Conservation (phyloP, 2,113 vertebrate species). For the Bambusicola thoracicus region DNA sequence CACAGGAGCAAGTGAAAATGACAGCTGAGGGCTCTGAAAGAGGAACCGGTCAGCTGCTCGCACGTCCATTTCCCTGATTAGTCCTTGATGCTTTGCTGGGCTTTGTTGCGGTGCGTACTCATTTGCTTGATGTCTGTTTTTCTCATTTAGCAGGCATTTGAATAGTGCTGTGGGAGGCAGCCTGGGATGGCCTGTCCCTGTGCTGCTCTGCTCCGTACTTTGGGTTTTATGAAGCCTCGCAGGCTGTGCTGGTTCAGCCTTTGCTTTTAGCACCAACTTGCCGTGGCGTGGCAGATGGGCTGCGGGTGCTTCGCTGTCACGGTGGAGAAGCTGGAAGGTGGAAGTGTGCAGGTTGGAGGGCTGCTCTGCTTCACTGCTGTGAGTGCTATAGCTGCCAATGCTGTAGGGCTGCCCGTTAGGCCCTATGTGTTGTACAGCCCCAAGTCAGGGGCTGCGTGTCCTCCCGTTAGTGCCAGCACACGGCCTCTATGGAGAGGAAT, state of each 20-base stretch:
- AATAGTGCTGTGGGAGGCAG: not conserved
- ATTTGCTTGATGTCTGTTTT: not conserved
- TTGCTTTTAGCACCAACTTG: not conserved
- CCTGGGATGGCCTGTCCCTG: not conserved
- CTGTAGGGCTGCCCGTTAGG: not conserved
- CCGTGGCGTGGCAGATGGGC: not conserved
- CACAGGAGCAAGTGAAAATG: accelerated
- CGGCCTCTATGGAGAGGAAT: not conserved
- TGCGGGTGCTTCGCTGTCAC: not conserved
- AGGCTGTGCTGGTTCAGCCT: not conserved
- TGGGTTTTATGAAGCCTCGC: not conserved
- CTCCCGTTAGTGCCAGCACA: not conserved
- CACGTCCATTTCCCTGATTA: not conserved
- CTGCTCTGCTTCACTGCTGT: not conserved
- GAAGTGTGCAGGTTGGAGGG: not conserved
- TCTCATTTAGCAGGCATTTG: not conserved
- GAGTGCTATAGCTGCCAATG: not conserved
- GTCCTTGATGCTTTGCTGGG: not conserved
- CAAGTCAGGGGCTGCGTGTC: not conserved
- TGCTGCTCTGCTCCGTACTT: accelerated
- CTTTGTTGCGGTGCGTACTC: not conserved
- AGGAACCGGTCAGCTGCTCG: not conserved
- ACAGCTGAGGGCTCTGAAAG: not conserved
- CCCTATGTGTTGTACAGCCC: not conserved
- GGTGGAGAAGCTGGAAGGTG: not conserved